Percentiles rank a stretch among this genome's conserved stretches.
Evolutionary conservation across 2,888 invertebrate species (phyloP).

Genomic region (Nymphalis polychloros): DNA sequence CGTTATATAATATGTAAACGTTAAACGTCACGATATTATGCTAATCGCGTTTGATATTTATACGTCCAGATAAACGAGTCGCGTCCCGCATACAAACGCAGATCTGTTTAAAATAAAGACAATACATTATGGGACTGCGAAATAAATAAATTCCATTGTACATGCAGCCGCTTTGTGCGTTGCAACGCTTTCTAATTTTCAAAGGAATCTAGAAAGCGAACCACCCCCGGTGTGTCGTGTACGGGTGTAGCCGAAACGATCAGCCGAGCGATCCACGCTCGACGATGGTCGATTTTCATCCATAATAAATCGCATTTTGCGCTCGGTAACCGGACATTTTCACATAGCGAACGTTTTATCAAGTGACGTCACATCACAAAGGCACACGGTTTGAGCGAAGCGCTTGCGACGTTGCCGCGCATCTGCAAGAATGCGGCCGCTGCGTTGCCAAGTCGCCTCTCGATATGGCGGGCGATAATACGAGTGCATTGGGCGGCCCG

Average conservation of each 20-base stretch:
- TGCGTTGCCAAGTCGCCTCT: slow-evolving; percentile 66
- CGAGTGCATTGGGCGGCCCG: slow-evolving; percentile 76
- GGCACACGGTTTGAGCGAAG: slow-evolving; percentile 55
- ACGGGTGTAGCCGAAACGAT: not conserved
- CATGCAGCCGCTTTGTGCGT: slow-evolving; percentile 4
- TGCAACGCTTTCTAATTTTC: slow-evolving; percentile 20
- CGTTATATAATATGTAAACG: not conserved
- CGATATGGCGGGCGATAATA: slow-evolving; percentile 64
- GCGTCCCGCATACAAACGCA: slow-evolving; percentile 26
- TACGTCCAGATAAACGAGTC: slow-evolving; percentile 19
- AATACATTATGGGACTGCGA: slow-evolving; percentile 11
- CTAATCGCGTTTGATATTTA: slow-evolving; percentile 25
- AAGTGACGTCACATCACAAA: slow-evolving; percentile 65
- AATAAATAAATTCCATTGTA: slow-evolving; percentile 15
- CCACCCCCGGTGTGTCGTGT: slow-evolving; percentile 10
- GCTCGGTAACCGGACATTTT: slow-evolving; percentile 48
- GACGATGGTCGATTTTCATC: slow-evolving; percentile 24
- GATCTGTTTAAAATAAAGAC: slow-evolving; percentile 15
- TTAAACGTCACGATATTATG: slow-evolving; percentile 19
- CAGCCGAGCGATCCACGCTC: not conserved
- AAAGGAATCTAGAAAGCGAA: slow-evolving; percentile 5
- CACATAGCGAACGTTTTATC: slow-evolving; percentile 61
- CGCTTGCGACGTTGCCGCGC: slow-evolving; percentile 70
- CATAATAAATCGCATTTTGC: slow-evolving; percentile 25
- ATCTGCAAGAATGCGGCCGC: slow-evolving; percentile 72